Evolutionary conservation across 2,113 vertebrate species (phyloP).

Genomic region (Pitta sordida): DNA sequence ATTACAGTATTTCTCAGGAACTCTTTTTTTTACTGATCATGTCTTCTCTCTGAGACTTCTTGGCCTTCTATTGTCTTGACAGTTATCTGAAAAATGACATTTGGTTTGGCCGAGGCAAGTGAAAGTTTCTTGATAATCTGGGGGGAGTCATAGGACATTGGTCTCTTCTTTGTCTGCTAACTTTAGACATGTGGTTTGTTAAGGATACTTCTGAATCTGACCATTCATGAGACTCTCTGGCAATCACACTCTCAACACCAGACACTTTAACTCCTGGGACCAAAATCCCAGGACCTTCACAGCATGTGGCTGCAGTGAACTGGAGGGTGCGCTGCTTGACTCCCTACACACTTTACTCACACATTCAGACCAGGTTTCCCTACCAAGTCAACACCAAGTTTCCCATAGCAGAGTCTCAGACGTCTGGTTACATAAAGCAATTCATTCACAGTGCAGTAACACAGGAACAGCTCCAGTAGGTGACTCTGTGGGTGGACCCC

Average conservation of each 20-base stretch:
- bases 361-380: not conserved
- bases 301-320: not conserved
- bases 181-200: not conserved
- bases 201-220: not conserved
- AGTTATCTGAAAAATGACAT: not conserved
- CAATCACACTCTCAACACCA: not conserved
- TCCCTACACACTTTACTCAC: not conserved
- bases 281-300: not conserved
- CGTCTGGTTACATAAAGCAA: not conserved
- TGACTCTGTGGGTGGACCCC: not conserved
- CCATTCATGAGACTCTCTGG: not conserved
- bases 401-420: not conserved
- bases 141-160: not conserved
- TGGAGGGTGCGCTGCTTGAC: accelerated
- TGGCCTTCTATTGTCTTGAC: not conserved
- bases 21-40: not conserved
- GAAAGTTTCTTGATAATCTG: not conserved
- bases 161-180: not conserved
- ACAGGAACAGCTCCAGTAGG: not conserved
- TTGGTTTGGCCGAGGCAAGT: not conserved
- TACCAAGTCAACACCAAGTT: not conserved
- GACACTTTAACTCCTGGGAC: not conserved
- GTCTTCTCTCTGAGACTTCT: not conserved
- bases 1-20: not conserved
- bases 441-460: not conserved